Base-by-base conservation (phyloP, 30 jellyfish, hydroid and myxozoan species). In the Cassiopea xamachana region DNA sequence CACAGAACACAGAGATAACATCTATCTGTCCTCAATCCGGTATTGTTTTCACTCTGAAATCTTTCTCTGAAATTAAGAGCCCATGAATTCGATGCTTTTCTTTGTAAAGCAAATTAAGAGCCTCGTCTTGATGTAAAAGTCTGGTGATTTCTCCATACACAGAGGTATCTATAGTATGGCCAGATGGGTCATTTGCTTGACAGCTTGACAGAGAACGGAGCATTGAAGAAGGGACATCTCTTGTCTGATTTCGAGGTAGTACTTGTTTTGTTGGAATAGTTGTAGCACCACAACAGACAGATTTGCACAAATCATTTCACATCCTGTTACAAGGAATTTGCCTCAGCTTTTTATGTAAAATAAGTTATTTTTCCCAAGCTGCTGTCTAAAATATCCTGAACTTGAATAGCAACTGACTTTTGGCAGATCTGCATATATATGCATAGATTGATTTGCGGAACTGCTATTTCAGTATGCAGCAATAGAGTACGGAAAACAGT, bases 21-120 rank as follows among this genome's bases (percentile, higher is more conserved):
- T 84, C 92, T 48, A 84, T 46, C 92, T 84, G 48, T 49, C 72
- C 92, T 84, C 86, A 27, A 7, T 7, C 70, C 48, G 18, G n/a
- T 69, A 61, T 84, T 84, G 92, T 84, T 84, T 70, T 73, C 43
- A 19, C 67, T 49, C 84, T 58, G 62, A 39, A 19, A 61, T 73
- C 80, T 70, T 71, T 49, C 77, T 69, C 81, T 15, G 77, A 77
- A 87, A 87, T 87, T 77, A 87, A 87, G 94, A 87, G 94, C 85
- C 94, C 84, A 69, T 87, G 89, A 75, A 77, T 69, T 87, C 89
- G 89, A 87, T 75, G 94, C 94, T 79, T 46, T 64, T 47, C 77
- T 19, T 15, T 8, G 85, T 48, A 69, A 84, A 70, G 77, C 76
- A n/a, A 84, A 73, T 69, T 84, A 48, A 62, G 64, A 84, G 51